These are phyloP conservation scores for Drusus annulatus DNA, from an alignment of 1,140 invertebrate species.

Conservation along the genomic window DNA sequence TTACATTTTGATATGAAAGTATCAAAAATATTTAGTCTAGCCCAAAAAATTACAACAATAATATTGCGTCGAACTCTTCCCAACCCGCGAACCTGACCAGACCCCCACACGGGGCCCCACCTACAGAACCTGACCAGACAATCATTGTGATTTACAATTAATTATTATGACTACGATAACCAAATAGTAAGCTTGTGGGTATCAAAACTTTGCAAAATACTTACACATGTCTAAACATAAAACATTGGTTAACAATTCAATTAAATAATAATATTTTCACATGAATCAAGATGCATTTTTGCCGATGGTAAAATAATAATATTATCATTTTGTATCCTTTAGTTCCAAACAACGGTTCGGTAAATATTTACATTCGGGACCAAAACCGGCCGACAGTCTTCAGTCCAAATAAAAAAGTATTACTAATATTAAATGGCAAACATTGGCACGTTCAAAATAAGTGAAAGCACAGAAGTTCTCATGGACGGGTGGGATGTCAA, in stretches of 20 bases:
- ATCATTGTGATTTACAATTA: constrained; percentile 35
- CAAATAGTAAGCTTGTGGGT: constrained; percentile 58
- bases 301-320: constrained; percentile 55
- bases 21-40: constrained; percentile 74
- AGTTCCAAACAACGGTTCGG: constrained; percentile 41
- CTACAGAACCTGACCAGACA: constrained; percentile 43
- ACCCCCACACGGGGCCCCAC: constrained; percentile 9
- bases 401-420: constrained; percentile 56
- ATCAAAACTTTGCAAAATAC: constrained; percentile 58
- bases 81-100: constrained; percentile 28
- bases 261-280: constrained; percentile 52
- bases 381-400: constrained; percentile 56
- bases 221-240: constrained; percentile 57
- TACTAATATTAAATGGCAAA: constrained; percentile 54
- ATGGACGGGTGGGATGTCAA: background rate
- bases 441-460: constrained; percentile 59
- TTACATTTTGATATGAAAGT: constrained; percentile 68
- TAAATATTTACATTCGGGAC: constrained; percentile 58
- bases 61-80: constrained; percentile 48
- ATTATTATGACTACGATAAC: constrained; percentile 54
- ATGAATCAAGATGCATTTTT: constrained; percentile 52
- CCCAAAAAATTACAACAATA: constrained; percentile 60
- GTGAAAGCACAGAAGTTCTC: constrained; percentile 52
- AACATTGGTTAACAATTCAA: constrained; percentile 59
- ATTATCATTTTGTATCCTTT: constrained; percentile 35